Evolutionary conservation across 2,113 vertebrate species (phyloP).

Genomic region (Leucopsar rothschildi): DNA sequence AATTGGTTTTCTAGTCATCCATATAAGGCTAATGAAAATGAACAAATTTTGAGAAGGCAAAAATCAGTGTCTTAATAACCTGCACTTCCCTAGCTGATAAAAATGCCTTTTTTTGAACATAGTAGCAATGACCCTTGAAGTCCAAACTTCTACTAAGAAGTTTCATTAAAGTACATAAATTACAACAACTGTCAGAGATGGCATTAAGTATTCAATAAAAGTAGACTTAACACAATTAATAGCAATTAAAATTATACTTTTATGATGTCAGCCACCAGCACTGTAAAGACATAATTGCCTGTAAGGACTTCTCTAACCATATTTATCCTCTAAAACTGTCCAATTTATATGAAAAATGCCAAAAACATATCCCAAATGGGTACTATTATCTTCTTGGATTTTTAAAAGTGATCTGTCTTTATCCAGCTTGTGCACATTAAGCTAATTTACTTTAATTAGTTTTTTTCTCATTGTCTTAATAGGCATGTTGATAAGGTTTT

Average conservation of each 20-base stretch:
- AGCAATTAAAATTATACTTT: conserved; percentile 89
- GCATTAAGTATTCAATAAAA: conserved; percentile 86
- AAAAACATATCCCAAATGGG: conserved; percentile 84
- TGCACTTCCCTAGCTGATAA: conserved; percentile 44
- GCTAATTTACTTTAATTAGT: conserved; percentile 86
- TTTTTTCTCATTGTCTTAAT: conserved; percentile 80
- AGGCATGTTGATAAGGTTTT: conserved; percentile 74
- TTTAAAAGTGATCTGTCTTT: conserved; percentile 81
- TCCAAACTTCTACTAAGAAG: conserved; percentile 74
- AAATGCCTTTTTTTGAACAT: conserved; percentile 62
- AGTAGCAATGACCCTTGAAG: conserved; percentile 63
- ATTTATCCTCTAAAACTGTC: conserved; percentile 85
- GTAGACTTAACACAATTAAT: conserved; percentile 87
- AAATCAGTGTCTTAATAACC: conserved; percentile 16
- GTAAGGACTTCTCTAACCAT: conserved; percentile 79
- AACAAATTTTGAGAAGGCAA: not conserved
- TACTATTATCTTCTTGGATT: conserved; percentile 80
- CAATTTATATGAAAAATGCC: conserved; percentile 86
- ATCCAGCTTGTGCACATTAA: conserved; percentile 78
- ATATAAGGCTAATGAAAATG: not conserved
- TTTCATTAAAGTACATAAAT: conserved; percentile 87
- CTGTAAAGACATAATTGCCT: conserved; percentile 85
- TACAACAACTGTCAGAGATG: conserved; percentile 75
- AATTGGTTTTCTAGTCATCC: not conserved
- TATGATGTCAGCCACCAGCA: conserved; percentile 83